These are phyloP conservation scores for Chelidonichthys spinosus DNA, from an alignment of 2,797 vertebrate genomes.

Conservation along the genomic window DNA sequence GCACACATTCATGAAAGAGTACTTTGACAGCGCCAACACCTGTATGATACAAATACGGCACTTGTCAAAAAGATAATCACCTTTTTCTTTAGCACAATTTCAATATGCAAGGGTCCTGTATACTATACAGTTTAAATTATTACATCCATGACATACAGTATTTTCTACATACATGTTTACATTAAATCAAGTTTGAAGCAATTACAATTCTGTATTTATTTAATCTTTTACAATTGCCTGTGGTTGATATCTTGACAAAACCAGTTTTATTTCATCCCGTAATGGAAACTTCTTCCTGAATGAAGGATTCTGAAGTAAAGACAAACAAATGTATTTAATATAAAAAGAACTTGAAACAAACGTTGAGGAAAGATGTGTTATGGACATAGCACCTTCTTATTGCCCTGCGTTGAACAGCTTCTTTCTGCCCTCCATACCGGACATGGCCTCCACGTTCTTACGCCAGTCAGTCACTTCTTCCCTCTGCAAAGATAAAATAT, in stretches of 20 bases:
- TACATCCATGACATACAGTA: background rate
- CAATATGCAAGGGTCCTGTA: background rate
- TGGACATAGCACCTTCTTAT: conserved; percentile 35
- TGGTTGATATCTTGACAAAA: conserved; percentile 31
- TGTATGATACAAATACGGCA: conserved; percentile 54
- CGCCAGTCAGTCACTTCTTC: conserved; percentile 85
- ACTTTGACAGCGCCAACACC: conserved; percentile 48
- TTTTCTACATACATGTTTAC: conserved; percentile 21
- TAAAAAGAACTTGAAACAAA: background rate
- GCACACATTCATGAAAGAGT: conserved; percentile 34
- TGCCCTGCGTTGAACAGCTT: conserved; percentile 80
- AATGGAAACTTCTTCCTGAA: conserved; percentile 16
- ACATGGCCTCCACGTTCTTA: conserved; percentile 85
- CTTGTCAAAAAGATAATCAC: conserved; percentile 9
- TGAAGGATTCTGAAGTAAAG: conserved; percentile 26
- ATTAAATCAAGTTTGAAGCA: conserved; percentile 25
- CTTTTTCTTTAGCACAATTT: conserved; percentile 3
- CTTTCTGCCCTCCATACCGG: conserved; percentile 85
- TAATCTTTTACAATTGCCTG: background rate
- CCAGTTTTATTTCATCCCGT: conserved; percentile 30
- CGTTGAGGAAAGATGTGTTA: background rate
- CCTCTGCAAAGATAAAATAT: conserved; percentile 63
- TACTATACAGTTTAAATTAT: conserved; percentile 17
- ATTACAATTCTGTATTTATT: background rate
- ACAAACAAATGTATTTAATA: conserved; percentile 8